Evolutionary conservation across 2,888 invertebrate genomes (phyloP), one percentile per base, ranked within the genome.

Genomic region (Perizoma flavofasciatum): DNA sequence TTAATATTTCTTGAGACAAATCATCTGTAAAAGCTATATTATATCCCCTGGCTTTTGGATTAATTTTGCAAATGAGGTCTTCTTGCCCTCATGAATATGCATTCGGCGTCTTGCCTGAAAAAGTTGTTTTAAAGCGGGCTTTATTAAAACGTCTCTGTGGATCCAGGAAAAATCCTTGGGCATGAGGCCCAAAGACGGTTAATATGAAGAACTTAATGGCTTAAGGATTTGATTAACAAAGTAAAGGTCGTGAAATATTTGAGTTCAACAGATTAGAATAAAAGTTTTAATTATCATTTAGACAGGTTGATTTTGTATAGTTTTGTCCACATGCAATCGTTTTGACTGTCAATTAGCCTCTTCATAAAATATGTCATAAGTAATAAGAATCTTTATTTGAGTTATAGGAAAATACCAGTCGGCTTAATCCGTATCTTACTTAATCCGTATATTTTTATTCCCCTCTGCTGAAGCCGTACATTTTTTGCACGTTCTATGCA

Each of bases 51-150:
- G 70, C 69, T 76, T 73, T 57, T 47, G 72, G 72, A 78, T 82
- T 78, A 79, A 81, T 80, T 77, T 80, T 76, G 78, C 78, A 77
- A 82, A 82, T 82, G 76, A 81, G 78, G 57, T 66, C 62, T 67
- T 68, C 68, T 57, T 56, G 67, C 65, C 59, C 58, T 76, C 74
- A 80, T 82, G 82, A 81, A 82, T 82, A 82, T 82, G 75, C 77
- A 81, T 64, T 63, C 61, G 33, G 49, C 41, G 61, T 50, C 54
- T 62, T 50, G 46, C 54, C 59, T 61, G 66, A 68, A 70, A 70
- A 67, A 67, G 66, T 66, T 66, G 60, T 49, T 59, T 54, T 65
- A 64, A 66, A 65, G 62, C 65, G 47, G 59, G 59, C 66, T 65
- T 65, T 65, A 70, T 68, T 66, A 67, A 64, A 65, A 65, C 61